Percentiles rank a stretch among this genome's conserved stretches.
phyloP scores from a whole-genome alignment of 2,888 invertebrate genomes.

The Caenorhabditis zanzibari region DNA sequence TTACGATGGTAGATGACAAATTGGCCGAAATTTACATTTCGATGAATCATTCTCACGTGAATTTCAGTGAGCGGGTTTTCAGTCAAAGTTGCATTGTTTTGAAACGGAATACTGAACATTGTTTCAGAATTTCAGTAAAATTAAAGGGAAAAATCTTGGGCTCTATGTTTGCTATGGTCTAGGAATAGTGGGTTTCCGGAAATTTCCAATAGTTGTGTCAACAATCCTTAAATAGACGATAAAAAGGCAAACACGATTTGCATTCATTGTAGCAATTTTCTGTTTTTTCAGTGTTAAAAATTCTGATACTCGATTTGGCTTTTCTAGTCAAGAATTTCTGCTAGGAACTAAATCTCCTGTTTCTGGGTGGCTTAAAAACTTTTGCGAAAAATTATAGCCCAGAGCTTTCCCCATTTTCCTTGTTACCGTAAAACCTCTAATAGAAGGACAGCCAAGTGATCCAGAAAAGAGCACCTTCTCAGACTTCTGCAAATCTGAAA shows the following conservation, averaged over 20 bases:
- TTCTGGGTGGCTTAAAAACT: no score
- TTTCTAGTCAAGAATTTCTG: no score
- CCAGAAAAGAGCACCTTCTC: no score
- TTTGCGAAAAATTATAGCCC: no score
- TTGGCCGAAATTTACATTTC: conserved; percentile 11
- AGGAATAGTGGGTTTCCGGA: background rate
- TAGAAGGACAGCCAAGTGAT: no score
- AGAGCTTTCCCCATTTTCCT: no score
- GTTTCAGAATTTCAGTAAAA: background rate
- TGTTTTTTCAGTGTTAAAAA: background rate
- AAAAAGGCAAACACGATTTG: conserved; percentile 12
- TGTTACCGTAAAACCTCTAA: no score
- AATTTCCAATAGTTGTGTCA: conserved; percentile 13
- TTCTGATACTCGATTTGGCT: background rate
- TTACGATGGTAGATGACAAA: conserved; percentile 15
- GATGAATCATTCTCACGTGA: conserved; percentile 16
- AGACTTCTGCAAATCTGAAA: no score
- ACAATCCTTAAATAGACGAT: conserved; percentile 14
- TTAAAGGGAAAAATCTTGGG: background rate
- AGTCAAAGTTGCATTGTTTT: background rate
- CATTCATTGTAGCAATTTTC: background rate
- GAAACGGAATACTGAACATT: background rate
- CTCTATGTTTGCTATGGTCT: background rate
- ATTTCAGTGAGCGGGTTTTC: background rate
- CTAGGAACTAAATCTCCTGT: no score